Percentiles rank a stretch among this genome's conserved stretches.
These are phyloP conservation scores for Mormyrus iriodes DNA, from an alignment of 2,113 vertebrate genomes.

Conservation along the genomic window DNA sequence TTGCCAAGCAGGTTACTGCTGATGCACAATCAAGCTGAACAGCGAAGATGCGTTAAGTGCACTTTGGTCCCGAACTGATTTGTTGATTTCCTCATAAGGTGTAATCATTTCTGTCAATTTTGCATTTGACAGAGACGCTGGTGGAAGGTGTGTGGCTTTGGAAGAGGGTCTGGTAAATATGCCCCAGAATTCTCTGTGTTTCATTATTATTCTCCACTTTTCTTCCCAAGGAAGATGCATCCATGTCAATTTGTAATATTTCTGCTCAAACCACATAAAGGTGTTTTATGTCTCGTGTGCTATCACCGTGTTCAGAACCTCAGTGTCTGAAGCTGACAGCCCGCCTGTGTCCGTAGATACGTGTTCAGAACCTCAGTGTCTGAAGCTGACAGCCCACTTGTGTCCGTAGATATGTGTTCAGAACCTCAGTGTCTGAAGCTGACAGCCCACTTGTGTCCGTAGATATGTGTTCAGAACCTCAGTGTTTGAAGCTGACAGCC, in stretches of 20 bases:
- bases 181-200: neutral
- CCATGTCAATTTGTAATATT: neutral
- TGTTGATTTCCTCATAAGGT: neutral
- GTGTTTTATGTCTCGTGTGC: neutral
- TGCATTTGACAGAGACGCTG: neutral
- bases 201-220: neutral
- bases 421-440: neutral
- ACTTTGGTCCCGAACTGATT: neutral
- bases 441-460: neutral
- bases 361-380: neutral
- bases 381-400: neutral
- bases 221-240: neutral
- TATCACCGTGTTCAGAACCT: neutral
- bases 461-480: neutral
- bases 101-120: slow-evolving; percentile 19
- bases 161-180: neutral
- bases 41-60: neutral
- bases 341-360: neutral
- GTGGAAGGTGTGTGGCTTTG: neutral
- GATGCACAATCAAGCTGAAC: neutral
- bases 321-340: neutral
- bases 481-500: neutral
- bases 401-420: neutral
- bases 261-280: neutral
- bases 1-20: neutral